Percentiles rank a stretch among this genome's conserved stretches.
Evolutionary conservation across 2,797 vertebrate species (phyloP).

Genomic region (Ammospiza maritima): DNA sequence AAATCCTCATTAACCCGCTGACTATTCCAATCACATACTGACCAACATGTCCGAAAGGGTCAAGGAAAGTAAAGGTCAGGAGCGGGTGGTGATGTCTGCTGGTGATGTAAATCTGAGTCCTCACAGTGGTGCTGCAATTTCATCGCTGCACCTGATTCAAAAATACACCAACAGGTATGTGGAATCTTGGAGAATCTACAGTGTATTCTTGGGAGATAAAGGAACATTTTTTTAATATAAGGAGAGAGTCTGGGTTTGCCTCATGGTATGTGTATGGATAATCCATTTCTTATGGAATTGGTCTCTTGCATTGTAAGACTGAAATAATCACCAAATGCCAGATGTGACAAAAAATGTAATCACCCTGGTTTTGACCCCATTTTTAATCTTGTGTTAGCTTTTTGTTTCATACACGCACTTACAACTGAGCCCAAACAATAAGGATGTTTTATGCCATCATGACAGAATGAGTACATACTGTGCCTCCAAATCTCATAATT

Average conservation of each 20-base stretch:
- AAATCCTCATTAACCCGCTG: neutral
- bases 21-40: neutral
- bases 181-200: neutral
- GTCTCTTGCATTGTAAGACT: neutral
- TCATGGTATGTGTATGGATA: neutral
- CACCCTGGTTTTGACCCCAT: neutral
- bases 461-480: constrained; percentile 5
- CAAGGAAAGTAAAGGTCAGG: neutral
- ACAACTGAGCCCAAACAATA: neutral
- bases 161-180: neutral
- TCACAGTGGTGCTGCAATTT: neutral
- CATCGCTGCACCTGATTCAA: neutral
- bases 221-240: neutral
- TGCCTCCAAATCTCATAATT: neutral
- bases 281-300: constrained; percentile 43
- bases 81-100: neutral
- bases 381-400: constrained; percentile 18
- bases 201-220: neutral
- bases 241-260: neutral
- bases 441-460: neutral
- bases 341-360: constrained; percentile 47
- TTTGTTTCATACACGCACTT: constrained; percentile 2
- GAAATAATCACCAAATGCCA: constrained; percentile 46
- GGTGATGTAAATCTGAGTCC: neutral
- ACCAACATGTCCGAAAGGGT: neutral